Evolutionary conservation across 2,797 vertebrate genomes (phyloP).

Genomic region (Bradypodion pumilum): DNA sequence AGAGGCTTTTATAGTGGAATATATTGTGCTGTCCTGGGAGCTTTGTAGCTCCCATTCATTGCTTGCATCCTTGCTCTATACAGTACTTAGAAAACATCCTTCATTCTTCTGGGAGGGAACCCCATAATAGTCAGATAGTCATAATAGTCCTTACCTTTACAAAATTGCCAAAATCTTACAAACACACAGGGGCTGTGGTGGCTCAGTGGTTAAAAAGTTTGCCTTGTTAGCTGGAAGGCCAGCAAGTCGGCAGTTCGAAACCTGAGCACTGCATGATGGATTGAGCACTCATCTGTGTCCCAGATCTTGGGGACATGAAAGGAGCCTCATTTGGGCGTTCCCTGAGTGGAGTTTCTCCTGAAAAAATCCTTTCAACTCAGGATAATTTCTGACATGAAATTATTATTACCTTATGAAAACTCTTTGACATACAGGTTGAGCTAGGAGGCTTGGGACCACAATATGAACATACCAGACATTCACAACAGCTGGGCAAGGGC

Average conservation of each 20-base stretch:
- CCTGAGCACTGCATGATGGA: too few species aligned
- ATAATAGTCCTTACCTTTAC: background rate
- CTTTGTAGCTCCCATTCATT: background rate
- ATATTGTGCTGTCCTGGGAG: background rate
- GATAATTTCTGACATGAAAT: too few species aligned
- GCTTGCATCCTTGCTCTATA: background rate
- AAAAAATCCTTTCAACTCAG: too few species aligned
- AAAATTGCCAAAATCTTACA: background rate
- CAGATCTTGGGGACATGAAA: background rate
- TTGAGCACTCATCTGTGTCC: too few species aligned
- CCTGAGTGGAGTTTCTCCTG: too few species aligned
- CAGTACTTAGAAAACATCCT: background rate
- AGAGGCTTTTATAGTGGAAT: background rate
- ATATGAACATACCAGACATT: background rate
- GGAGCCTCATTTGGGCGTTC: too few species aligned
- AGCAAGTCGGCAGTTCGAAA: too few species aligned
- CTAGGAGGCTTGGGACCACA: background rate
- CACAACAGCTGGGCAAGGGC: background rate
- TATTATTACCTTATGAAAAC: too few species aligned
- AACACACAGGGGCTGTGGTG: too few species aligned
- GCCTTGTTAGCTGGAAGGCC: too few species aligned
- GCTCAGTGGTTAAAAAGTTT: too few species aligned
- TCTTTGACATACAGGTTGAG: background rate
- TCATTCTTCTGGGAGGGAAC: background rate
- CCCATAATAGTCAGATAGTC: background rate